Base-by-base conservation (phyloP, 1,140 invertebrate genomes). In the Nomia melanderi region DNA sequence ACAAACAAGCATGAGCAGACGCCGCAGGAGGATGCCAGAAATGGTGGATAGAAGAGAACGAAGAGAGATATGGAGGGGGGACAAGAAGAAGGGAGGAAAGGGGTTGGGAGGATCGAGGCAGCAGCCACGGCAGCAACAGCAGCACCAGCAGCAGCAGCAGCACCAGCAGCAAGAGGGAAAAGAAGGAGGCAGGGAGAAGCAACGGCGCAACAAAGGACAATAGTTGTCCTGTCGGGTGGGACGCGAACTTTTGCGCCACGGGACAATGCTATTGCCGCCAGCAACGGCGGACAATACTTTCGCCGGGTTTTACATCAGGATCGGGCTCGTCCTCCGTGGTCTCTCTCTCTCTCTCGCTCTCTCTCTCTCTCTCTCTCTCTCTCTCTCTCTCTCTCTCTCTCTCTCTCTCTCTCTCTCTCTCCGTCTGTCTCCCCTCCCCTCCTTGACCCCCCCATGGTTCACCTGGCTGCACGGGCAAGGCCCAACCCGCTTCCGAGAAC, bases 191-290 rank as follows among this genome's bases (percentile, higher is more conserved):
- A 44, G 44, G 82, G 57, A 53, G 66, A 81, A 71, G 70, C 59
- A 67, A 78, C 59, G 74, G 60, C 53, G 66, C 82, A 81, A 83
- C 81, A 80, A 79, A 79, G 84, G 87, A 90, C 88, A 89, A 90
- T 86, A 80, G 69, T 87, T 88, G 60, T 83, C n/a, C 86, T 31
- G 70, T 63, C 78, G 65, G 70, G 77, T 76, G 78, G 78, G 57
- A 70, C 50, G 63, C 70, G 81, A 86, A 87, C 81, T 88, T 84
- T 82, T 84, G 78, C 81, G 62, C 78, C 67, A 71, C 29, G 54
- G 86, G 88, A 88, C 88, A 89, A 90, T 89, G 86, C 77, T 86
- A 88, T 86, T 77, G 67, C 82, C 80, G 78, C 77, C 72, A 64
- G 77, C 62, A 39, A 39, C 63, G 39, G 47, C 25, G 59, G 85